Evolutionary conservation across 2,888 invertebrate genomes (phyloP).

Genomic region (Andrena minutula): DNA sequence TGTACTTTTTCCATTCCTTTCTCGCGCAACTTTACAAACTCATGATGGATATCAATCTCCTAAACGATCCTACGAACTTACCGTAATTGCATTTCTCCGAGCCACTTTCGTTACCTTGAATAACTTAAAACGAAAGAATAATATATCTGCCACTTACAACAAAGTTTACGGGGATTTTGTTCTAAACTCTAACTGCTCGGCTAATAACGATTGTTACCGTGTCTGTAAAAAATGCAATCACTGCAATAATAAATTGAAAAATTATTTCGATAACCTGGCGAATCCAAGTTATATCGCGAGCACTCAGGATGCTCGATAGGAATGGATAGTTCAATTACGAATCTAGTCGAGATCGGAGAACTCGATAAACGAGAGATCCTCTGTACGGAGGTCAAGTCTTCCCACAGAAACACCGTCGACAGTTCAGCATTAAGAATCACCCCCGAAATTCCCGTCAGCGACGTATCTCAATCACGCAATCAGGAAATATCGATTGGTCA

Average conservation of each 20-base stretch:
- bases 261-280: too few relatives aligned
- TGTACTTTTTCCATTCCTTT: not conserved
- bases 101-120: not conserved
- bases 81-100: not conserved
- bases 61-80: not conserved
- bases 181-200: too few relatives aligned
- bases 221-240: too few relatives aligned
- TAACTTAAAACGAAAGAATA: conserved; percentile 1
- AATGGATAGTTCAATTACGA: not conserved
- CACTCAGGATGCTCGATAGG: too few relatives aligned
- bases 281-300: too few relatives aligned
- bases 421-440: conserved; percentile 34
- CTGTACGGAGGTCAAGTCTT: not conserved
- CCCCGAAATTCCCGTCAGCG: not conserved
- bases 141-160: not conserved
- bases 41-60: not conserved
- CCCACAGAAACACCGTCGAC: not conserved
- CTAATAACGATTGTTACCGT: too few relatives aligned
- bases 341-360: not conserved
- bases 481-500: conserved; percentile 54
- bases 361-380: not conserved
- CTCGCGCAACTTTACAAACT: not conserved
- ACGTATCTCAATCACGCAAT: conserved; percentile 41
- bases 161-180: not conserved
- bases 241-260: not conserved